phyloP scores from a whole-genome alignment of 2,113 vertebrate species.

The Clarias macrocephalus region DNA sequence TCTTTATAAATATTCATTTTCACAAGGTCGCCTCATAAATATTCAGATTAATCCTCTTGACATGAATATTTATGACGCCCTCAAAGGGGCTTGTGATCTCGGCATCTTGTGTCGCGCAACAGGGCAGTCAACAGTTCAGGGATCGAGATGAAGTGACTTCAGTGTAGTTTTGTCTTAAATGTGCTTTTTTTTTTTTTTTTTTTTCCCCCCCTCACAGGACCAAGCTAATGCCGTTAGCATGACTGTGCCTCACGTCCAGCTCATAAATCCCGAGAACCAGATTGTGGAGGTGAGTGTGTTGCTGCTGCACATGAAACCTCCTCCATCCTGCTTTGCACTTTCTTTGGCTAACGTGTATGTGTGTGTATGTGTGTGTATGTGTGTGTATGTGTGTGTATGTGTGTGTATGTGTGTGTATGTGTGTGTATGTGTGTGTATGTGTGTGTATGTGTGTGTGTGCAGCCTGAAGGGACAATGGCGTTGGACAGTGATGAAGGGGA shows the following conservation, averaged over 20 bases:
- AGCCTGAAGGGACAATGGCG: constrained; percentile 91
- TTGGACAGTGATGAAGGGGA: constrained; percentile 96
- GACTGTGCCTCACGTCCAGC: constrained; percentile 95
- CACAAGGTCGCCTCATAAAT: not conserved
- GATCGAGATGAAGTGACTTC: not conserved
- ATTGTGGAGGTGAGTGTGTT: constrained; percentile 88
- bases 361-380: not conserved
- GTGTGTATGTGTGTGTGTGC: constrained; percentile 26
- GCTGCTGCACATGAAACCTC: not conserved
- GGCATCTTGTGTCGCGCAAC: not conserved
- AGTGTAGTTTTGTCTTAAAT: not conserved
- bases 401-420: not conserved
- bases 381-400: not conserved
- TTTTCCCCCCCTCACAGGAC: constrained; percentile 72
- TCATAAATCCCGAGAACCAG: constrained; percentile 99
- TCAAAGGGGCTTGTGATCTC: constrained; percentile 27
- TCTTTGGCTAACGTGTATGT: not conserved
- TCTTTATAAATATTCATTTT: constrained; percentile 6
- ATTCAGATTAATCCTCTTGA: not conserved
- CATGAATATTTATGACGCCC: constrained; percentile 38
- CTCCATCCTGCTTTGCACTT: not conserved
- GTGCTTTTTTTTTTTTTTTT: not conserved
- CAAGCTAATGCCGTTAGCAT: constrained; percentile 85
- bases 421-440: not conserved
- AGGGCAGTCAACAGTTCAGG: not conserved